Evolutionary conservation across 2,797 vertebrate genomes (phyloP), one percentile per base, ranked within the genome.

Genomic region (Poeciliopsis turneri): DNA sequence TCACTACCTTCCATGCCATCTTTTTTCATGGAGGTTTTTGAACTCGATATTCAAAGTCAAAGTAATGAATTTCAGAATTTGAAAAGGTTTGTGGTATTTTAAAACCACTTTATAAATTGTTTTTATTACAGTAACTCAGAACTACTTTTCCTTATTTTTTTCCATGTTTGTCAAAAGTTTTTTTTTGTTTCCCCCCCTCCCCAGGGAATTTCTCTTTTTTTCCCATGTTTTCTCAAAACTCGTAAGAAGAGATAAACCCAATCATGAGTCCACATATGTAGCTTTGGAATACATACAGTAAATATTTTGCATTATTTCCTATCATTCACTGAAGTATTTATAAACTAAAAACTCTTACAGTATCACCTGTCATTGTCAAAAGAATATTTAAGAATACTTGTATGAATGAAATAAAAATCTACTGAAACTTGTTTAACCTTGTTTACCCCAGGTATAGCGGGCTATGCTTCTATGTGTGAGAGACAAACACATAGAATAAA

Each of bases 401-500:
- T 23, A 51, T 9, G n/a, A 51, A 51, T 51, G 76, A 9, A 53
- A 53, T 71, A 28, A 84, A 39, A 41, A 41, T 41, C 7, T 25
- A 13, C 8, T 70, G 4, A 45, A 45, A 70, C 41, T 28, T 4
- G 13, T n/a, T 70, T 15, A 45, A 61, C 30, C 51, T 28, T 36
- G 81, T 77, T n/a, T 79, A 61, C 36, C 53, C 33, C 41, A 11
- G 43, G 41, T 7, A 77, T 53, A 33, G 72, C 70, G 18, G 57
- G 74, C 36, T 79, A 36, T 83, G 57, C 78, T 45, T 86, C 76
- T 78, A n/a, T 82, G 72, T 33, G 28, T 30, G 20, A 13, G 61
- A 64, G 73, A 46, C 30, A 36, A 36, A 36, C 36, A 36, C 36
- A 36, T 36, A 36, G 36, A 36, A 36, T 36, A 36, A 36, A 36